Evolutionary conservation across 2,888 invertebrate species (phyloP), one percentile per base, ranked within the genome.

Genomic region (Amphiduros pacificus): DNA sequence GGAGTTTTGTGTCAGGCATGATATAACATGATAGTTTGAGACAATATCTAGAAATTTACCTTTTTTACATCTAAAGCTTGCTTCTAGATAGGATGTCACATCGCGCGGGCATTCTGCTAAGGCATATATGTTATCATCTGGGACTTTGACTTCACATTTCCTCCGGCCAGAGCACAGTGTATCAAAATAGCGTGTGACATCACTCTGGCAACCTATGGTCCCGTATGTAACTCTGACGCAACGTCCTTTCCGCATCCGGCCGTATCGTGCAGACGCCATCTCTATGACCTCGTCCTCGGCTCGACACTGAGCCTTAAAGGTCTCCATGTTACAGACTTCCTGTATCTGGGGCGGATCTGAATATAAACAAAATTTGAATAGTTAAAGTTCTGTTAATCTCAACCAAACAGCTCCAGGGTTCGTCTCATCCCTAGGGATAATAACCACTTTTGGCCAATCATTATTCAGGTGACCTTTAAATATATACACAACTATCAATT

Each of bases 71-170:
- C 17, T 55, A 50, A 55, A 63, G 49, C 52, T 53, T 36, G 53
- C 59, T 44, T 63, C 63, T 28, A 63, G 60, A 51, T 63, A 60
- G 55, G 63, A 60, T 11, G 54, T 32, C 17, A 63, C 26, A 20
- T 63, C 63, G 24, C 41, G 52, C 1, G 63, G 59, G 40, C 63
- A 63, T 1, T 59, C 60, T n/a, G 26, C 29, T 22, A 63, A 44
- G n/a, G n/a, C 36, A 28, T 50, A 55, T 48, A 63, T 24, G 22
- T 54, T 49, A 27, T 60, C 54, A 32, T 63, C 63, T 14, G 63
- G 63, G 14, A 63, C 54, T 24, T 40, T 36, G 2, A 63, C 49
- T 9, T 11, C 22, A 20, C 63, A 63, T n/a, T 22, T 29, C 22
- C 40, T 28, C n/a, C 50, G 29, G 20, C 59, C 63, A 0, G 63